Evolutionary conservation across 2,888 invertebrate species (phyloP).

Genomic region (Ophraella communa): DNA sequence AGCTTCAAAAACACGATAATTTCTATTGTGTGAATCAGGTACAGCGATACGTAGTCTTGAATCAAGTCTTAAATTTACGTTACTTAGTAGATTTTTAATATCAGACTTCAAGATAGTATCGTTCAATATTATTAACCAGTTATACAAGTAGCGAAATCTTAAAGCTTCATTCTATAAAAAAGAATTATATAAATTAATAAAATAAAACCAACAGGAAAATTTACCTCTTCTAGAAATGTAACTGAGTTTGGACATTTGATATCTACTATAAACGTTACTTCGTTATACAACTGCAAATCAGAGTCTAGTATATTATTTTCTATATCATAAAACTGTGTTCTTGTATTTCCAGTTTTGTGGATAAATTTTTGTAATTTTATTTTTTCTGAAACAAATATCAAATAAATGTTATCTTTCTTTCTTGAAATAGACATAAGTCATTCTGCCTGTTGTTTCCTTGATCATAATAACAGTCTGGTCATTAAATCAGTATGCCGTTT

Average conservation of each 20-base stretch:
- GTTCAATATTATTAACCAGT: constrained; percentile 35
- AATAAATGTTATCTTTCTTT: background rate
- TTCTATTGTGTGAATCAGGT: constrained; percentile 32
- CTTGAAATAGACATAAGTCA: no score
- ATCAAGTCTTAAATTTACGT: constrained; percentile 40
- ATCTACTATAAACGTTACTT: constrained; percentile 35
- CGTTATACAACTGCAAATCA: constrained; percentile 19
- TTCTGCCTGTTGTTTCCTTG: no score
- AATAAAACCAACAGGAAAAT: background rate
- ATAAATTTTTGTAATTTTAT: background rate
- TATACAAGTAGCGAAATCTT: constrained; percentile 42
- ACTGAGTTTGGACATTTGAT: constrained; percentile 26
- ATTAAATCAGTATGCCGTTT: no score
- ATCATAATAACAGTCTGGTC: no score
- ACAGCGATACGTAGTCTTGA: constrained; percentile 12
- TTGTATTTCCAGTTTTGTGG: background rate
- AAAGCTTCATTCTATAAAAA: background rate
- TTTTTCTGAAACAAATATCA: constrained; percentile 16
- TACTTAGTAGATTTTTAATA: constrained; percentile 24
- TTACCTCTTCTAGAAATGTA: constrained; percentile 28
- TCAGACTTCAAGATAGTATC: background rate
- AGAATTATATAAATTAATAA: no score
- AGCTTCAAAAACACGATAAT: constrained; percentile 35
- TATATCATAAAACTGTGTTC: background rate
- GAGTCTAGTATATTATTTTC: background rate